A percentile compares a stretch with the other conserved stretches of the same genome.
Evolutionary conservation across 2,113 vertebrate genomes (phyloP).

Genomic region (Pachycephala philippinensis): DNA sequence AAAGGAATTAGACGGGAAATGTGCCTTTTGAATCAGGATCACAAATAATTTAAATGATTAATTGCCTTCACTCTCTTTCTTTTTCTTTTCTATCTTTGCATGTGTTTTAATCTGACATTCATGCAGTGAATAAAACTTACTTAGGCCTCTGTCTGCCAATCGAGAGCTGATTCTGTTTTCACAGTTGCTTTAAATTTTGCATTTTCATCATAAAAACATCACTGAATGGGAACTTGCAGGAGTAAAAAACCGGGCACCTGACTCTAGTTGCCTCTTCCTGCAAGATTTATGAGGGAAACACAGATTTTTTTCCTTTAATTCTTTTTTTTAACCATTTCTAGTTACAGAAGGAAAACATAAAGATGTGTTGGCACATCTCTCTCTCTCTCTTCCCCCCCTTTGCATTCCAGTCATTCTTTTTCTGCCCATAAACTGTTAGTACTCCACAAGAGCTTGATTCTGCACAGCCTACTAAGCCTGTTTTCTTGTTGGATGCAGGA

Average conservation of each 20-base stretch:
- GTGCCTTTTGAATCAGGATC: background rate
- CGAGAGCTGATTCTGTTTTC: background rate
- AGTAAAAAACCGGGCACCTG: background rate
- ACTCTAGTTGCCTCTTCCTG: background rate
- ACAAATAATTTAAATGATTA: constrained; percentile 26
- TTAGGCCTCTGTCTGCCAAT: background rate
- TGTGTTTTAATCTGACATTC: background rate
- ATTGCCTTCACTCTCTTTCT: background rate
- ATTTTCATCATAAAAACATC: constrained; percentile 30
- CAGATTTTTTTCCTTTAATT: background rate
- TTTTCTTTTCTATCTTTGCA: background rate
- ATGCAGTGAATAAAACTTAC: background rate
- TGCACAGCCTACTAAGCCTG: background rate
- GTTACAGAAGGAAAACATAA: constrained; percentile 36
- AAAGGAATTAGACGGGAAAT: background rate
- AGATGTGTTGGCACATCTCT: constrained; percentile 40
- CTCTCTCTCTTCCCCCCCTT: background rate
- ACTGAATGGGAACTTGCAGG: background rate
- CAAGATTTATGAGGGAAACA: background rate
- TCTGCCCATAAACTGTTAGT: constrained; percentile 51
- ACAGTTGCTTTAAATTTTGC: constrained; percentile 54
- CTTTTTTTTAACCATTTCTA: constrained; percentile 8
- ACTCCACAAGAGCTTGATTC: background rate
- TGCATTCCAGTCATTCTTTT: constrained; percentile 57
- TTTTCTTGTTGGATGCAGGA: background rate